phyloP scores from a whole-genome alignment of 2,888 invertebrate genomes.

The Falcaria lacertinaria region DNA sequence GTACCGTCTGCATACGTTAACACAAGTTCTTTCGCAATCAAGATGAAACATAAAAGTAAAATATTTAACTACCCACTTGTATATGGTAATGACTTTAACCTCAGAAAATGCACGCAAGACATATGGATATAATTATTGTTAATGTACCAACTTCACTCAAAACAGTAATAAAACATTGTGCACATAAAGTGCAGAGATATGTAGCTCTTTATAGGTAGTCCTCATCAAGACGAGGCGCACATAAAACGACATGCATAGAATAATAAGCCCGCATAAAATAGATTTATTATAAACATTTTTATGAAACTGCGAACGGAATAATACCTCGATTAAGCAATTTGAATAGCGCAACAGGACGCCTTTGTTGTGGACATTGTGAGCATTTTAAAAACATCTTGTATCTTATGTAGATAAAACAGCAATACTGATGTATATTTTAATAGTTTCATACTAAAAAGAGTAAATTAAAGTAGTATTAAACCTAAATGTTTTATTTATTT shows the following conservation, averaged over 20 bases:
- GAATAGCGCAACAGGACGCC: conserved; percentile 39
- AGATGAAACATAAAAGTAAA: too few species aligned
- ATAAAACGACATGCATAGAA: conserved; percentile 41
- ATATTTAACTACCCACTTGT: too few species aligned
- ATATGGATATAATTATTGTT: too few species aligned
- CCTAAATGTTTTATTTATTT: too few species aligned
- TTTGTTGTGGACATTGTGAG: conserved; percentile 4
- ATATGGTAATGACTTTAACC: too few species aligned
- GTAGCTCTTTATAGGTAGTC: conserved; percentile 24
- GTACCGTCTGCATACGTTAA: too few species aligned
- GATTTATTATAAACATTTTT: conserved; percentile 38
- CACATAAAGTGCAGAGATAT: conserved; percentile 18
- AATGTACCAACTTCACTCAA: conserved; percentile 2
- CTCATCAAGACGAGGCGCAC: conserved; percentile 38
- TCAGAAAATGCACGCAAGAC: too few species aligned
- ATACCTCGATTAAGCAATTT: conserved; percentile 32
- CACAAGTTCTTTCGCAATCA: too few species aligned
- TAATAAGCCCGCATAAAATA: conserved; percentile 51
- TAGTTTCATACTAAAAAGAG: too few species aligned
- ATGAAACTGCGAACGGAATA: conserved; percentile 31
- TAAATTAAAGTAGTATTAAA: too few species aligned
- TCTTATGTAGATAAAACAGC: too few species aligned
- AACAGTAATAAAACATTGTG: conserved; percentile 19
- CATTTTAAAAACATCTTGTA: background rate
- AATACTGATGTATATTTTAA: too few species aligned